Evolutionary conservation across 2,888 invertebrate genomes (phyloP).

Genomic region (Mythimna vitellina): DNA sequence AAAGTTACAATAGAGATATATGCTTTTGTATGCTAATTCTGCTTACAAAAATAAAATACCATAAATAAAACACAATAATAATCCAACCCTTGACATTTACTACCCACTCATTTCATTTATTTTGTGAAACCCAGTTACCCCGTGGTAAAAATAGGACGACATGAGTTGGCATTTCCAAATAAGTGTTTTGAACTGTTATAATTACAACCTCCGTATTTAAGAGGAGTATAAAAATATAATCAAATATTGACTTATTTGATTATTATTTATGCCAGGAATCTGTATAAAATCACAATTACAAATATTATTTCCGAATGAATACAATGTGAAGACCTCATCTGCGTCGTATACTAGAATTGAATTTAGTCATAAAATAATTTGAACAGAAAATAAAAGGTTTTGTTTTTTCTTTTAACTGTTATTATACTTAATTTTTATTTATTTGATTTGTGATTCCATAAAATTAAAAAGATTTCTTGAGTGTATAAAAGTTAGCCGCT

Average conservation of each 20-base stretch:
- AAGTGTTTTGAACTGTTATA: neutral
- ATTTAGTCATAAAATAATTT: neutral
- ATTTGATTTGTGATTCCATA: neutral
- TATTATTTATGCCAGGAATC: neutral
- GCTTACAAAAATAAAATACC: neutral
- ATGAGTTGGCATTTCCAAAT: neutral
- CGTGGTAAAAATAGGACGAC: neutral
- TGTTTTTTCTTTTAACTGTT: neutral
- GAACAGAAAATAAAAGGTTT: neutral
- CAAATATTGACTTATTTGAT: neutral
- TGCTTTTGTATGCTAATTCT: neutral
- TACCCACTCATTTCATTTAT: neutral
- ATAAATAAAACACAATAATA: neutral
- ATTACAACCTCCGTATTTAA: neutral
- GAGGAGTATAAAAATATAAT: neutral
- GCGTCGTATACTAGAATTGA: neutral
- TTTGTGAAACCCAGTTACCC: neutral
- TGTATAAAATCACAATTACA: too few relatives aligned
- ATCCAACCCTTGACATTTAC: neutral
- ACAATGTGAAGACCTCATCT: neutral
- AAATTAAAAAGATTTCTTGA: too few relatives aligned
- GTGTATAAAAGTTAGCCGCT: too few relatives aligned
- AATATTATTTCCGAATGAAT: too few relatives aligned
- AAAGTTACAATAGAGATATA: constrained; percentile 10
- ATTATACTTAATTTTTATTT: neutral